Base-by-base conservation (phyloP, 1,140 invertebrate species). In the Phenacoccus solenopsis region DNA sequence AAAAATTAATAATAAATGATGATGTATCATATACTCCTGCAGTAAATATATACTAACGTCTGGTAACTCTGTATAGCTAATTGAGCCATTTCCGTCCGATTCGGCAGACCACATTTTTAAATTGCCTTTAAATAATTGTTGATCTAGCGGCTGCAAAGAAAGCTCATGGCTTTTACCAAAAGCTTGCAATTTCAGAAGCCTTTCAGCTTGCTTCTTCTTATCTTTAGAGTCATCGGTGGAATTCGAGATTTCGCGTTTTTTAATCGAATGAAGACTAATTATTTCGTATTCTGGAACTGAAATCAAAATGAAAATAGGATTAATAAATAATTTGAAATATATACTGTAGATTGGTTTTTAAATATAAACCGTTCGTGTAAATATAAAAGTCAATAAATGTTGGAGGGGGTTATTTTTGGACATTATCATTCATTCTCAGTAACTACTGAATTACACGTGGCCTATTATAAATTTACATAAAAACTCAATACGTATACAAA, bases 1-100 rank as follows among this genome's bases (percentile, higher is more conserved):
- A 75, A 90, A 93, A 22, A 83, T 80, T 72, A 88, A 84, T 78
- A 94, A 91, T 76, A 94, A 91, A 79, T 91, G 94, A 22, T 90
- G 83, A 70, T 91, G 87, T 30, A 91, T 91, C 70, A 93, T 84
- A 10, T 70, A 67, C 28, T 73, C 72, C 74, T 74, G 68, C 10
- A 74, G 74, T 35, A 59, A 25, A 10, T 30, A 69, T 30, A 22
- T 20, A 72, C 72, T 73, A 59, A 75, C 74, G 25, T 75, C 73
- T 0, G 72, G 73, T 30, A 75, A 28, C 30, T 68, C 56, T 13
- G 69, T 56, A 69, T 75, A 75, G 21, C 68, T 57, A 16, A 75
- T 59, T 16, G 73, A 72, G 28, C 75, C 75, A 27, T 69, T 70
- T 9, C 69, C 68, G 70, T 75, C 75, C 12, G 75, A 49, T 16